Evolutionary conservation across 2,888 invertebrate species (phyloP).

Genomic region (Caenorhabditis virilis): DNA sequence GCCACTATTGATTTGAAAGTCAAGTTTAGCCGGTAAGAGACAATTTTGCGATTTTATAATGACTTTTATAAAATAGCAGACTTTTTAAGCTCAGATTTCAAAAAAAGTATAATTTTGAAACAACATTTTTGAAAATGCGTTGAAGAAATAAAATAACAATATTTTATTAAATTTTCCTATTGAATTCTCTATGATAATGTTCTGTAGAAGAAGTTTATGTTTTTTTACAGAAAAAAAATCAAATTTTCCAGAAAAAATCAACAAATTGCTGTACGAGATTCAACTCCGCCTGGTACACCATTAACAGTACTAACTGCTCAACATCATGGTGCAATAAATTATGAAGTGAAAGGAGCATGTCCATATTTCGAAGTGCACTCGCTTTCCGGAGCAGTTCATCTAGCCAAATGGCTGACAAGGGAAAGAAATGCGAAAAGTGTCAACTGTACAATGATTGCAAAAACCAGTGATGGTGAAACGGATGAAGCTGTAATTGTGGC

Average conservation of each 20-base stretch:
- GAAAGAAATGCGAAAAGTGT: constrained; percentile 35
- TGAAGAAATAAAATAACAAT: too few relatives aligned
- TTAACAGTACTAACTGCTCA: constrained; percentile 29
- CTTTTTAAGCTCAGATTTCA: too few relatives aligned
- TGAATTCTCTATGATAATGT: too few relatives aligned
- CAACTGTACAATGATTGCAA: constrained; percentile 39
- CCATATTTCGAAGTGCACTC: constrained; percentile 45
- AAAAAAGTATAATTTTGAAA: too few relatives aligned
- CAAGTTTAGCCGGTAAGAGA: constrained; percentile 18
- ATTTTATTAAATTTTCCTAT: too few relatives aligned
- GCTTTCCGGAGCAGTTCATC: constrained; percentile 42
- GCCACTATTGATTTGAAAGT: constrained; percentile 14
- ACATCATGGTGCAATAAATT: constrained; percentile 30
- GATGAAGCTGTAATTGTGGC: constrained; percentile 45
- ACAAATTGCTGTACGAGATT: constrained; percentile 25
- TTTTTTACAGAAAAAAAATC: too few relatives aligned
- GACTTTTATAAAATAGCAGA: too few relatives aligned
- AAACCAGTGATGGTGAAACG: constrained; percentile 24
- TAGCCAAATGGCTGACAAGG: constrained; percentile 46
- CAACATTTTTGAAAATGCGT: too few relatives aligned
- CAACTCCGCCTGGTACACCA: constrained; percentile 39
- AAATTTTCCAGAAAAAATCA: constrained; percentile 12
- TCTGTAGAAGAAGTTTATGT: too few relatives aligned
- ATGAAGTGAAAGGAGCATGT: constrained; percentile 26
- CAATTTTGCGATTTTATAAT: too few relatives aligned